A percentile compares a stretch with the other conserved stretches of the same genome.
Conservation (phyloP, 1,140 invertebrate genomes). For the Pomacea maculata region DNA sequence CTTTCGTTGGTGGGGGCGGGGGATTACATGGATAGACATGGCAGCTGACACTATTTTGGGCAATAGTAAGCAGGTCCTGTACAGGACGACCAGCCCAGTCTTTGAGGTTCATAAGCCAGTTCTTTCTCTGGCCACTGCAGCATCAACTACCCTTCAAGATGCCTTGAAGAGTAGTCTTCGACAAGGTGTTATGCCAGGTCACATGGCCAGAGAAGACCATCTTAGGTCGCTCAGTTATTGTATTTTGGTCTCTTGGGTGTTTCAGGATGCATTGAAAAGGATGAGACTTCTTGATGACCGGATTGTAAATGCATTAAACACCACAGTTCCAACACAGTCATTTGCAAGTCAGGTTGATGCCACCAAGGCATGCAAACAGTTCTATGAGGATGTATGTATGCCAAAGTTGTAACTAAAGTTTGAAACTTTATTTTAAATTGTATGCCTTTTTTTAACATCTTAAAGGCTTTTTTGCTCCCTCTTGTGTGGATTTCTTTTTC, state of each 20-base stretch:
- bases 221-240: neutral
- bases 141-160: too few relatives aligned
- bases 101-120: too few relatives aligned
- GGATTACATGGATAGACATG: too few relatives aligned
- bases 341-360: conserved; percentile 80
- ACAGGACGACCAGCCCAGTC: too few relatives aligned
- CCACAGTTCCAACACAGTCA: conserved; percentile 86
- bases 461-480: neutral
- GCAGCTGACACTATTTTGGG: too few relatives aligned
- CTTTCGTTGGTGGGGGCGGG: too few relatives aligned
- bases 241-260: conserved; percentile 19
- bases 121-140: too few relatives aligned
- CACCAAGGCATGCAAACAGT: conserved; percentile 76
- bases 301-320: conserved; percentile 88
- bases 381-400: conserved; percentile 78
- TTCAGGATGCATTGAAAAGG: conserved; percentile 83
- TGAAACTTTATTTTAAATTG: neutral
- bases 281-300: conserved; percentile 89
- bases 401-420: neutral
- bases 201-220: too few relatives aligned
- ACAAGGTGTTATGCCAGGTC: too few relatives aligned
- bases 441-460: neutral
- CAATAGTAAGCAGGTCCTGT: too few relatives aligned
- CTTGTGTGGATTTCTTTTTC: neutral
- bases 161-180: too few relatives aligned